phyloP scores from a whole-genome alignment of 2,888 invertebrate genomes.

The Sminthurinus aureus region DNA sequence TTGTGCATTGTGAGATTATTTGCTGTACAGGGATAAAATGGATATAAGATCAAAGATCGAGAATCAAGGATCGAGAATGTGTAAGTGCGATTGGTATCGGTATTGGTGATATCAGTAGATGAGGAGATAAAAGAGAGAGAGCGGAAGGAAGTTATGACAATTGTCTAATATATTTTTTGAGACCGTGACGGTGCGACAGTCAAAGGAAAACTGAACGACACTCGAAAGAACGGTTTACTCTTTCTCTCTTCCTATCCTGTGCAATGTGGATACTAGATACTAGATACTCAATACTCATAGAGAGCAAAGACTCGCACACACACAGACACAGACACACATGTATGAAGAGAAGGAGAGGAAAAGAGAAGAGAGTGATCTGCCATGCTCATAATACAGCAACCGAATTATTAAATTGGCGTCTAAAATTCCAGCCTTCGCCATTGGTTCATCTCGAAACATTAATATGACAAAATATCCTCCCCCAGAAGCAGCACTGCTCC shows the following conservation, averaged over 20 bases:
- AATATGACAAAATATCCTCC: constrained; percentile 44
- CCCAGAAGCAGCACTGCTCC: neutral
- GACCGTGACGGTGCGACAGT: constrained; percentile 42
- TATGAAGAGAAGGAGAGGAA: neutral
- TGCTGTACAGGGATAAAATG: neutral
- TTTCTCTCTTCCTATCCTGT: constrained; percentile 30
- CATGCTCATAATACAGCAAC: constrained; percentile 44
- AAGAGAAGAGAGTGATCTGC: constrained; percentile 40
- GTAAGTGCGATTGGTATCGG: neutral
- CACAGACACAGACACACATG: too few species aligned
- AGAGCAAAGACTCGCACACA: too few species aligned
- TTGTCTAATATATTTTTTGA: constrained; percentile 20
- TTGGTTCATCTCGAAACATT: constrained; percentile 43
- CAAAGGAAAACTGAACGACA: constrained; percentile 43
- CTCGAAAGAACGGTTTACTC: constrained; percentile 35
- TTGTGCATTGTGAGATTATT: neutral
- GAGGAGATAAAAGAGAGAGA: neutral
- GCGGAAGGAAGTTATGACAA: constrained; percentile 27
- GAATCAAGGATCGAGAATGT: neutral
- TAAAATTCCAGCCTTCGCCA: constrained; percentile 44
- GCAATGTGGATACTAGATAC: too few species aligned
- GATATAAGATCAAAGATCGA: neutral
- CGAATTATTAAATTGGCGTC: constrained; percentile 46
- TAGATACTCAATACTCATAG: too few species aligned
- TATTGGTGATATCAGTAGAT: neutral